These are phyloP conservation scores for Lasioglossum oenotherae DNA, from an alignment of 2,888 invertebrate genomes.

Conservation along the genomic window DNA sequence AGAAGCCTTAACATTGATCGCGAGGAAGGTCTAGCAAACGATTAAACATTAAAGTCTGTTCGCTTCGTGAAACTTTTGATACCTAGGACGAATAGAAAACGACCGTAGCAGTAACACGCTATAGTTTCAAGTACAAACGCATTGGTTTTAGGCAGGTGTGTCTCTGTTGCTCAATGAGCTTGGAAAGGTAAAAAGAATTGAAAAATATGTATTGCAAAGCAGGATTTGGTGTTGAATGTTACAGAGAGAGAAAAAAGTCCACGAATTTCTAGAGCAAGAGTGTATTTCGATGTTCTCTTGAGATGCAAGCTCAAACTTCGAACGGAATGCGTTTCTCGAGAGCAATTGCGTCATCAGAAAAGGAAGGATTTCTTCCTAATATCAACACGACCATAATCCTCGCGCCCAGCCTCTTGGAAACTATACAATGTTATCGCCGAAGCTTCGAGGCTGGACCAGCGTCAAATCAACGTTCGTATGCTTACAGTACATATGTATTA, in stretches of 20 bases:
- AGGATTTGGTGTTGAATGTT: not conserved
- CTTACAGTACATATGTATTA: not conserved
- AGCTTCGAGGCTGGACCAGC: not conserved
- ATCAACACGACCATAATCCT: not conserved
- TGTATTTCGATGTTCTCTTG: not conserved
- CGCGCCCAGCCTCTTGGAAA: not conserved
- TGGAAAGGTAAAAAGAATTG: constrained; percentile 6
- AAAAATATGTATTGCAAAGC: constrained; percentile 26
- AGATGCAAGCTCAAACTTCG: not conserved
- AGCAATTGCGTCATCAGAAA: not conserved
- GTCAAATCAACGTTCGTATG: not conserved
- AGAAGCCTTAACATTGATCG: constrained; percentile 13
- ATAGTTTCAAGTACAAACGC: constrained; percentile 44
- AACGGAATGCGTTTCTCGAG: not conserved
- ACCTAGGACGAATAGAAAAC: not conserved
- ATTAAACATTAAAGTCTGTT: constrained; percentile 14
- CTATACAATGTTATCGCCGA: not conserved
- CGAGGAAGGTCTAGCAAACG: constrained; percentile 18
- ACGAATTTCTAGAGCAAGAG: not conserved
- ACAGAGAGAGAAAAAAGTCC: not conserved
- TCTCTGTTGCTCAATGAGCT: constrained; percentile 20
- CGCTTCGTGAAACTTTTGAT: constrained; percentile 16
- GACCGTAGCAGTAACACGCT: constrained; percentile 15
- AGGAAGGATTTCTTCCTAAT: not conserved
- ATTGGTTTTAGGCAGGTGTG: not conserved